Conservation (phyloP, 2,888 invertebrate genomes). For the Sabatieria punctata region DNA sequence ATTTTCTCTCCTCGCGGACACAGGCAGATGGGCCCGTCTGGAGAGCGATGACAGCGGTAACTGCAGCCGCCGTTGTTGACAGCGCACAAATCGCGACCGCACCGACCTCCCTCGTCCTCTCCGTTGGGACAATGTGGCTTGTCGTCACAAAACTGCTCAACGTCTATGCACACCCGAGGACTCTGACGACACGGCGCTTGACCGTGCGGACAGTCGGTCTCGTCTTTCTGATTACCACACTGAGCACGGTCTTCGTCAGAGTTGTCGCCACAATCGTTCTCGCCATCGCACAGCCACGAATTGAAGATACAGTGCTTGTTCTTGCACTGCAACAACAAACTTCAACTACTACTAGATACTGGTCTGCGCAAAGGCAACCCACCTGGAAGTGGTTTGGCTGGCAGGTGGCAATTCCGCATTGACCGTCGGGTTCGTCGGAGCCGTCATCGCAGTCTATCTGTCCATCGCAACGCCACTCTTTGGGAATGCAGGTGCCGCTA, state of each 20-base stretch:
- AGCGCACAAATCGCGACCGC: slow-evolving; percentile 30
- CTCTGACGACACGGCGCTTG: slow-evolving; percentile 79
- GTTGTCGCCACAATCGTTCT: slow-evolving; percentile 27
- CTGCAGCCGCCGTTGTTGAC: slow-evolving; percentile 35
- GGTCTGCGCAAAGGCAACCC: too few species aligned
- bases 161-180: slow-evolving; percentile 72
- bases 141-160: slow-evolving; percentile 46
- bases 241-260: slow-evolving; percentile 7
- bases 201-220: slow-evolving; percentile 35
- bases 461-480: slow-evolving; percentile 84
- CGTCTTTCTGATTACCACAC: neutral
- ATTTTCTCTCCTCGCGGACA: slow-evolving; percentile 76
- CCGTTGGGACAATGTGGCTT: slow-evolving; percentile 94
- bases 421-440: slow-evolving; percentile 53
- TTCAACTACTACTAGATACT: too few species aligned
- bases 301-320: slow-evolving; percentile 25
- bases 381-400: slow-evolving; percentile 25
- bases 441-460: slow-evolving; percentile 93
- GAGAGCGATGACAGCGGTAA: slow-evolving; percentile 34
- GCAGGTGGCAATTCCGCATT: slow-evolving; percentile 17
- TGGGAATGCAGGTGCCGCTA: slow-evolving; percentile 76
- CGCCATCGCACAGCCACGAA: slow-evolving; percentile 29
- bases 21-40: slow-evolving; percentile 61
- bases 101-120: slow-evolving; percentile 56
- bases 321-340: too few species aligned